Evolutionary conservation across 2,797 vertebrate species (phyloP), one percentile per base, ranked within the genome.

Genomic region (Ispidina picta): DNA sequence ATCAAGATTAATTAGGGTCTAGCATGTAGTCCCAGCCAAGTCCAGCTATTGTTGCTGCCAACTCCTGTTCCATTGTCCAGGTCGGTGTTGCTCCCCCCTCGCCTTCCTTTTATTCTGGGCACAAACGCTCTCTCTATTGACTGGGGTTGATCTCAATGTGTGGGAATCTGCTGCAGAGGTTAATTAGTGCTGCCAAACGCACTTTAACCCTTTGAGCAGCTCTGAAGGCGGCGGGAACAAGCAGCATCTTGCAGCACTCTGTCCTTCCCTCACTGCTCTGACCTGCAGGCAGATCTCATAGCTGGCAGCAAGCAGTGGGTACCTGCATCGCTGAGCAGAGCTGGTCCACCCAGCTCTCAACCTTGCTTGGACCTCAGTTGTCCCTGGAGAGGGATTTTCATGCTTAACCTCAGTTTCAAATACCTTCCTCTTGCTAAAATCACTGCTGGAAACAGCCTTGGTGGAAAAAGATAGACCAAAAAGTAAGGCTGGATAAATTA

Each of bases 111-210:
- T 80, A 86, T 94, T 79, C 65, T 2, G 2, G 29, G 81, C 68
- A 95, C 84, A 94, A 96, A 95, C 0, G 1, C 68, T 68, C 76
- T 73, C 89, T 86, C 80, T 90, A 37, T 94, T 86, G 89, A 23
- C 55, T 72, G 72, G 81, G 37, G 51, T 89, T 59, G 88, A 46
- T 51, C 92, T 77, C 89, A 93, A 76, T 65, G 92, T 90, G 94
- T 93, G 89, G 95, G 95, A 96, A 96, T 96, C 81, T 94, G 80
- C 77, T 58, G 54, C 83, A 74, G 92, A 96, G 87, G 94, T 93
- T 92, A 94, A 96, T 93, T 92, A 83, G 69, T 91, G 85, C 55
- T 86, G 77, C 84, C 52, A 70, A 78, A 31, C 9, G 55, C 51
- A 80, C 75, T 95, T 95, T 90, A 96, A 95, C 86, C 78, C 95